phyloP scores from a whole-genome alignment of 2,113 vertebrate genomes.

The Elachura formosa region DNA sequence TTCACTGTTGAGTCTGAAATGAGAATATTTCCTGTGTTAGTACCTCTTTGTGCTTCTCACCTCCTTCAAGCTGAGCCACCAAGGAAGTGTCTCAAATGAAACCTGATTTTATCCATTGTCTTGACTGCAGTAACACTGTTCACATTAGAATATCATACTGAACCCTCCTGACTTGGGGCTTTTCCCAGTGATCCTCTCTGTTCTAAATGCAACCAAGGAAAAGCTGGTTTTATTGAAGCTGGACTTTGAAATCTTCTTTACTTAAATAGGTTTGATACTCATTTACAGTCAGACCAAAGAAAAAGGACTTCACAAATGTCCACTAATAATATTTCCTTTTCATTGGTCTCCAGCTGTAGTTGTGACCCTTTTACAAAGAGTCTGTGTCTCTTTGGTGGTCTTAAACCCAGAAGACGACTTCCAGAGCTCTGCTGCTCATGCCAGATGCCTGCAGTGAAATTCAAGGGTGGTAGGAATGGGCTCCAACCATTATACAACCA shows the following conservation, averaged over 20 bases:
- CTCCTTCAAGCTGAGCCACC: neutral
- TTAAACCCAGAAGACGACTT: slow-evolving; percentile 26
- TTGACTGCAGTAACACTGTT: neutral
- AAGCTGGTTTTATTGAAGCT: neutral
- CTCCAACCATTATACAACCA: slow-evolving; percentile 47
- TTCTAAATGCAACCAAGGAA: neutral
- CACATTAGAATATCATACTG: neutral
- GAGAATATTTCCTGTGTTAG: neutral
- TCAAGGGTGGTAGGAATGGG: slow-evolving; percentile 57
- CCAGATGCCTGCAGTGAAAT: slow-evolving; percentile 59
- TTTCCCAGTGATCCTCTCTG: neutral
- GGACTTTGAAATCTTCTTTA: neutral
- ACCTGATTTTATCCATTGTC: neutral
- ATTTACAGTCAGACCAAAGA: neutral
- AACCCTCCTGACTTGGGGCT: neutral
- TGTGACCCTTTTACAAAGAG: slow-evolving; percentile 33
- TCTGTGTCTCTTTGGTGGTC: slow-evolving; percentile 58
- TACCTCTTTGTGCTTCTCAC: neutral
- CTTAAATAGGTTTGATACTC: neutral
- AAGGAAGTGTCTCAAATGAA: neutral
- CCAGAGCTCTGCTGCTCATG: slow-evolving; percentile 25
- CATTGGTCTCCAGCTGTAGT: neutral
- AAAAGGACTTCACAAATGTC: neutral
- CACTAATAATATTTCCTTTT: slow-evolving; percentile 12
- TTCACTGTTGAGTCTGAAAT: neutral